phyloP scores from a whole-genome alignment of 2,113 vertebrate species.

The Protobothrops mucrosquamatus region DNA sequence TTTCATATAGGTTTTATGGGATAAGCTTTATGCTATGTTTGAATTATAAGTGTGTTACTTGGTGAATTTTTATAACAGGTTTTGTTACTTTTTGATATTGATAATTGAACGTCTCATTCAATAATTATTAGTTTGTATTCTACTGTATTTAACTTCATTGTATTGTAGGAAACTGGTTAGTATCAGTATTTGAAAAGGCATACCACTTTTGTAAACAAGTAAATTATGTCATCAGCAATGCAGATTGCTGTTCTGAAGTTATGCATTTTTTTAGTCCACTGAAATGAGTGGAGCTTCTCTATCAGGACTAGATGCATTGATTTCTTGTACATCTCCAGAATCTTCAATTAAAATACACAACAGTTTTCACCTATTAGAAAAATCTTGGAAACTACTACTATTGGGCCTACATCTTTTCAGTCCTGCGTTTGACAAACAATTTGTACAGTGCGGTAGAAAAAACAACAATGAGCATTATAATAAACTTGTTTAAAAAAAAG shows the following conservation, averaged over 20 bases:
- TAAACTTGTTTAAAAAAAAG: constrained; percentile 12
- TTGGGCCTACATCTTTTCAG: not conserved
- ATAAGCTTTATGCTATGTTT: not conserved
- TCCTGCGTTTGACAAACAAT: constrained; percentile 13
- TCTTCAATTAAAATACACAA: not conserved
- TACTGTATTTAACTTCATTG: not conserved
- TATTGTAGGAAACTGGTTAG: not conserved
- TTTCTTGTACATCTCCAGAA: not conserved
- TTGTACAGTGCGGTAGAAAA: rapidly evolving
- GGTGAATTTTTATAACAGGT: not conserved
- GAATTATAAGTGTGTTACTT: not conserved
- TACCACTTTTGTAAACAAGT: not conserved
- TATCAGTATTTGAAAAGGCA: not conserved
- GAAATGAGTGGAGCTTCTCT: not conserved
- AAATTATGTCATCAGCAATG: not conserved
- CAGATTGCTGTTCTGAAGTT: not conserved
- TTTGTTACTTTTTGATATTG: not conserved
- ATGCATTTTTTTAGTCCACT: not conserved
- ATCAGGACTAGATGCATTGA: not conserved
- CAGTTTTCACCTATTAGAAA: not conserved
- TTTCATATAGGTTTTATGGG: not conserved
- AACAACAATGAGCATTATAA: not conserved
- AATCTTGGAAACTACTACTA: not conserved
- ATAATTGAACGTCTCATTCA: not conserved
- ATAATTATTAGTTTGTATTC: not conserved